These are phyloP conservation scores for Candidula unifasciata DNA, from an alignment of 2,888 invertebrate species.

Conservation along the genomic window DNA sequence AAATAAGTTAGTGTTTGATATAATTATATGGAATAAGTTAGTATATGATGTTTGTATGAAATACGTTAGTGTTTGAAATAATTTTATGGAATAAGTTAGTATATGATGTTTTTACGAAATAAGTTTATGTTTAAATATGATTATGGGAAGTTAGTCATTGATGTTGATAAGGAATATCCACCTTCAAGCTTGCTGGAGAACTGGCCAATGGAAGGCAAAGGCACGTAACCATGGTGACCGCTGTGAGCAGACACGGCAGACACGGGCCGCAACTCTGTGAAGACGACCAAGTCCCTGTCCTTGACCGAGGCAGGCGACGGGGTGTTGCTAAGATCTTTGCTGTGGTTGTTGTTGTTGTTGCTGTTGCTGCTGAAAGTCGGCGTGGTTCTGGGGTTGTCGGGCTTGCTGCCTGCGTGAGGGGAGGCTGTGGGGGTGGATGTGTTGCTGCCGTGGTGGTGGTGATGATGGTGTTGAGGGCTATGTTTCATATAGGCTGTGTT, in stretches of 20 bases:
- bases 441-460: not conserved
- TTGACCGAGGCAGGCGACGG: not conserved
- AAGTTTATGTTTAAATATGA: too few relatives aligned
- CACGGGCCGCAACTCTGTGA: constrained; percentile 45
- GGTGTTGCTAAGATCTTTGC: not conserved
- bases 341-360: not conserved
- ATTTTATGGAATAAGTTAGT: too few relatives aligned
- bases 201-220: constrained; percentile 49
- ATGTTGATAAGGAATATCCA: not conserved
- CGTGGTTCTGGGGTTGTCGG: not conserved
- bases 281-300: constrained; percentile 25
- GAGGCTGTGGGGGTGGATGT: constrained; percentile 33
- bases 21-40: too few relatives aligned
- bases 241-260: not conserved
- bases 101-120: too few relatives aligned
- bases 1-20: too few relatives aligned
- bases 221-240: constrained; percentile 27
- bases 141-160: too few relatives aligned
- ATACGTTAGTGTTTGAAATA: too few relatives aligned
- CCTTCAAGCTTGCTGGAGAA: constrained; percentile 44
- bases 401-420: constrained; percentile 31
- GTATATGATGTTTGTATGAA: too few relatives aligned
- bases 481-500: constrained; percentile 17
- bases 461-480: constrained; percentile 1
- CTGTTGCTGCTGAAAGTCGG: constrained; percentile 6